Percentiles rank a stretch among this genome's conserved stretches.
These are phyloP conservation scores for Agonum fuliginosum DNA, from an alignment of 2,888 invertebrate genomes.

Conservation along the genomic window DNA sequence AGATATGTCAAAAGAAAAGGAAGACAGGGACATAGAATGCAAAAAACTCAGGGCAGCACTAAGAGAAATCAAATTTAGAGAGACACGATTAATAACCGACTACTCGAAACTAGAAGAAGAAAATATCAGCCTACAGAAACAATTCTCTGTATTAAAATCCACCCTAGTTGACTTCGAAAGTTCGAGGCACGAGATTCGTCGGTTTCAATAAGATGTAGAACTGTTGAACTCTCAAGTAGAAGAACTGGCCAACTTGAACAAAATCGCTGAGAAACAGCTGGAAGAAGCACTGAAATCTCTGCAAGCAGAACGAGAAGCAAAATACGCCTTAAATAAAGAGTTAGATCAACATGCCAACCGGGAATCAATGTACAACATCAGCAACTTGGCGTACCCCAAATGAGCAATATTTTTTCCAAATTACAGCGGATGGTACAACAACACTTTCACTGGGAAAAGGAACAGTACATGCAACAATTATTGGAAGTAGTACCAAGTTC, in stretches of 20 bases:
- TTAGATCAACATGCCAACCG: slow-evolving; percentile 92
- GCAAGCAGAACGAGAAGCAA: slow-evolving; percentile 96
- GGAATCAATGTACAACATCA: slow-evolving; percentile 93
- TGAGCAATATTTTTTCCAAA: too few relatives aligned
- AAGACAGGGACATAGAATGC: slow-evolving; percentile 87
- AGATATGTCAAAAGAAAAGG: slow-evolving; percentile 89
- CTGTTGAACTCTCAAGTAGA: slow-evolving; percentile 92
- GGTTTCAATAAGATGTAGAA: slow-evolving; percentile 92
- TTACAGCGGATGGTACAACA: too few relatives aligned
- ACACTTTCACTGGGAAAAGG: too few relatives aligned
- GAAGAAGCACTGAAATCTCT: slow-evolving; percentile 96
- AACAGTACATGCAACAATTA: too few relatives aligned
- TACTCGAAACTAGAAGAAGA: slow-evolving; percentile 98
- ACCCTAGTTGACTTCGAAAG: slow-evolving; percentile 99
- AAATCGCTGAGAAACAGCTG: slow-evolving; percentile 96
- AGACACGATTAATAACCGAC: slow-evolving; percentile 92
- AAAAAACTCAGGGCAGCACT: slow-evolving; percentile 89
- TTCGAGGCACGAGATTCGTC: slow-evolving; percentile 95
- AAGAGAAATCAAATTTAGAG: slow-evolving; percentile 92
- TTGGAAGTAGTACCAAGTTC: too few relatives aligned
- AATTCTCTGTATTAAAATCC: slow-evolving; percentile 94
- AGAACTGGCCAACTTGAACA: slow-evolving; percentile 91
- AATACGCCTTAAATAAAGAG: slow-evolving; percentile 95
- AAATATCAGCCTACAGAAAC: slow-evolving; percentile 97
- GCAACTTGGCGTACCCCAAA: slow-evolving; percentile 91